Evolutionary conservation across 2,797 vertebrate genomes (phyloP), one percentile per base, ranked within the genome.

Genomic region (Diplodus puntazzo): DNA sequence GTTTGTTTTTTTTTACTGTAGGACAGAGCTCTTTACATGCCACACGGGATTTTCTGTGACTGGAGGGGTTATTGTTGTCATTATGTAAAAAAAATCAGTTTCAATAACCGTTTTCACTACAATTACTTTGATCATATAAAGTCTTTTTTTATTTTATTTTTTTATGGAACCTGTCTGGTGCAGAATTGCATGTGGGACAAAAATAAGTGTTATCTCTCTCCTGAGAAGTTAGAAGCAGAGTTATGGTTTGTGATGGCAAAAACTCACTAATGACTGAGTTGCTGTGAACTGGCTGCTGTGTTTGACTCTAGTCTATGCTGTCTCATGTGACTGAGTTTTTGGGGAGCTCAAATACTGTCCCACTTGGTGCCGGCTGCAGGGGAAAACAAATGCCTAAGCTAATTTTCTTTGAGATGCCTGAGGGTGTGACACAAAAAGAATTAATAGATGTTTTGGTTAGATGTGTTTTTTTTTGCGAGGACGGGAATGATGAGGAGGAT

Each of bases 281-380:
- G 67, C 69, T 54, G 48, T 60, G 79, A 77, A 76, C 50, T 67
- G 54, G 59, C 71, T 83, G 60, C 69, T 81, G 21, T 79, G 75
- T 68, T 13, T 45, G 80, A 67, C 55, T 86, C 34, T 39, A 50
- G 70, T 77, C 68, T 60, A 21, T 54, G 34, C 74, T 72, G 50
- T 73, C 63, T 84, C 59, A 50, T 82, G 71, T 75, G 77, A 58
- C 54, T 86, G 59, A 52, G 62, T 81, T 85, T 86, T 73, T 27
- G 18, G 25, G 72, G 59, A 86, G 23, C 62, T 83, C 50, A 77
- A 63, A 88, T 84, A 83, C 87, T 79, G 70, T 81, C 79, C 79
- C 58, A 79, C 84, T 90, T 88, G 74, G 67, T 82, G 74, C 76
- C 79, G 49, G 71, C 81, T 87, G 80, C 69, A 69, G 63, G 75